Conservation (phyloP, 2,888 invertebrate species). For the Tricholauxania praeusta region DNA sequence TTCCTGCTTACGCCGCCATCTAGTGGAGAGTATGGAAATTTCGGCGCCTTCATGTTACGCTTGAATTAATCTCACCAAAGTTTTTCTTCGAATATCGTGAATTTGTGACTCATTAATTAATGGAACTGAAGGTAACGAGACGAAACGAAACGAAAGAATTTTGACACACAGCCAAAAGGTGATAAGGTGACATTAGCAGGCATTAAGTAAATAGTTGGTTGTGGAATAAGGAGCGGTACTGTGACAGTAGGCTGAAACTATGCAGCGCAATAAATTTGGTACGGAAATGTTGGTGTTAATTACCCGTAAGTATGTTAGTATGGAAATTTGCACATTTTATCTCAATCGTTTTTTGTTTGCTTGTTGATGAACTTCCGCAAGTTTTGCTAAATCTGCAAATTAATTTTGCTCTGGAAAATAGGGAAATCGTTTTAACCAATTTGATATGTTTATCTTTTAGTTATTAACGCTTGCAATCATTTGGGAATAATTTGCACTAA, state of each 20-base stretch:
- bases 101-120: conserved; percentile 29
- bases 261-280: not conserved
- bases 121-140: not conserved
- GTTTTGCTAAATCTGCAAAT: conserved; percentile 5
- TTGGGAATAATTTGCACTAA: too few relatives aligned
- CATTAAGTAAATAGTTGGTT: not conserved
- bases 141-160: conserved; percentile 17
- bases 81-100: conserved; percentile 5
- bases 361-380: not conserved
- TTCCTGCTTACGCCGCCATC: not conserved
- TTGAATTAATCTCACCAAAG: conserved; percentile 13
- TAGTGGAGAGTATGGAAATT: not conserved
- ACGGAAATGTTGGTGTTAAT: conserved; percentile 23
- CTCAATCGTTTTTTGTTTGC: not conserved
- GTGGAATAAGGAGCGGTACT: not conserved
- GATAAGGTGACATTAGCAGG: conserved; percentile 5
- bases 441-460: too few relatives aligned
- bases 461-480: too few relatives aligned
- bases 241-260: not conserved
- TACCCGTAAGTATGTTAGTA: conserved; percentile 1
- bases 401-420: not conserved
- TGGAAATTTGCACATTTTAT: too few relatives aligned
- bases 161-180: conserved; percentile 25
- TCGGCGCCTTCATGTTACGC: conserved; percentile 6
- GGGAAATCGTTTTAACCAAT: not conserved